phyloP scores from a whole-genome alignment of 2,888 invertebrate species.

The Smittia sp. region DNA sequence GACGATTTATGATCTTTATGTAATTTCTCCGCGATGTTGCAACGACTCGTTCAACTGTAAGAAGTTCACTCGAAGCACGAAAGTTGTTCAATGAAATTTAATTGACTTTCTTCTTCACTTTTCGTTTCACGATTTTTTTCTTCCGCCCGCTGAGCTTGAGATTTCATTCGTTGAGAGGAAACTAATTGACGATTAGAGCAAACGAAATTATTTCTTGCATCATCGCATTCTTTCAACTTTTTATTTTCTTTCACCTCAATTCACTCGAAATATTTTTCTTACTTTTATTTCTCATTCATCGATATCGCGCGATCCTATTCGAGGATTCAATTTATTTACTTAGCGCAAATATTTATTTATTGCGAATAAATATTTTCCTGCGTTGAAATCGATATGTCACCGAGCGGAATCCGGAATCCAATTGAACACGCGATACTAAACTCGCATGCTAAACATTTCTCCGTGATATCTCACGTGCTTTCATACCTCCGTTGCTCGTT shows the following conservation, averaged over 20 bases:
- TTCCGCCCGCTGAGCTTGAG: neutral
- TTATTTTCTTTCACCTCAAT: neutral
- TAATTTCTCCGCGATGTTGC: no score
- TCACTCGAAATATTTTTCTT: neutral
- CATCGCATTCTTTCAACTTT: neutral
- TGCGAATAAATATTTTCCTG: neutral
- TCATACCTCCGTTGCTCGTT: neutral
- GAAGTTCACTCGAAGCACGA: no score
- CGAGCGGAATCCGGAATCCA: slow-evolving; percentile 1
- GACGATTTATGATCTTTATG: no score
- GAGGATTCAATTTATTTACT: neutral
- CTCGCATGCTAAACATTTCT: neutral
- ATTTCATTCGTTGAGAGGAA: neutral
- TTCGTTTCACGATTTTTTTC: neutral
- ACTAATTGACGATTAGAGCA: neutral
- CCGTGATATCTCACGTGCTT: neutral
- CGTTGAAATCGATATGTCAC: neutral
- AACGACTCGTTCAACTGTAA: no score
- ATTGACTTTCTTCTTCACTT: neutral
- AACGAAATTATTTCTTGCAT: neutral
- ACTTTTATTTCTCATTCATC: slow-evolving; percentile 12
- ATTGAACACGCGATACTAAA: slow-evolving; percentile 2
- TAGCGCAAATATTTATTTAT: no score
- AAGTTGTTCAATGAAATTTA: no score
- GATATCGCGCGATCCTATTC: neutral